A percentile compares a stretch with the other conserved stretches of the same genome.
phyloP scores from a whole-genome alignment of 64 coral and sea anemone species.

The Pachyseris speciosa region DNA sequence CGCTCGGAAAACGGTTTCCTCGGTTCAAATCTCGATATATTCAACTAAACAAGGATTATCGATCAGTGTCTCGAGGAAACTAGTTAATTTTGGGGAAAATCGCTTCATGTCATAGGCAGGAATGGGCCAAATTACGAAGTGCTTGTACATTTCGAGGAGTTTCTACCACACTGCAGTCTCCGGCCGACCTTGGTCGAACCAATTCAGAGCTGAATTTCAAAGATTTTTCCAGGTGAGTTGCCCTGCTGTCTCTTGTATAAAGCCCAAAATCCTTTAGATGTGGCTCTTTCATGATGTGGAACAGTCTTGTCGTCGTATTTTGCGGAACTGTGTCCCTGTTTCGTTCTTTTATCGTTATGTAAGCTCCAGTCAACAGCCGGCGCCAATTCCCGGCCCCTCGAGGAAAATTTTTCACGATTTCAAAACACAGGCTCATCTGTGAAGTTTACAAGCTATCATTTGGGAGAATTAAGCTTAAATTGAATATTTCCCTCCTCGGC shows the following conservation, averaged over 20 bases:
- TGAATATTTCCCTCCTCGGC: too few species aligned
- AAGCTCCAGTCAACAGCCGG: too few species aligned
- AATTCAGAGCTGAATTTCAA: constrained; percentile 19
- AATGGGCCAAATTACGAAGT: not conserved
- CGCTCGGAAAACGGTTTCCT: not conserved
- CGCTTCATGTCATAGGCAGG: not conserved
- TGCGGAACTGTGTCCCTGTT: not conserved
- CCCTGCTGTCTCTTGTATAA: not conserved
- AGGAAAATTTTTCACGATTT: too few species aligned
- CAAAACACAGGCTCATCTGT: too few species aligned
- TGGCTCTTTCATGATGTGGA: not conserved
- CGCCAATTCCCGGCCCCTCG: too few species aligned
- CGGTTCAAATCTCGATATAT: not conserved
- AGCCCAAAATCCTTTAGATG: not conserved
- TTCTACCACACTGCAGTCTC: constrained; percentile 19
- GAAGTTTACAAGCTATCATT: too few species aligned
- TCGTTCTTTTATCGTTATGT: too few species aligned
- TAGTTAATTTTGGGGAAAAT: not conserved
- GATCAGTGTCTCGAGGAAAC: not conserved
- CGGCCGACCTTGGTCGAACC: not conserved
- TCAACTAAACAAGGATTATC: not conserved
- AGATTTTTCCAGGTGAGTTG: constrained; percentile 6
- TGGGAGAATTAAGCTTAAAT: too few species aligned
- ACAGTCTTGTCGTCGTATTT: too few species aligned
- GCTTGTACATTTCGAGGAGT: constrained; percentile 16